Evolutionary conservation across 1,140 invertebrate species (phyloP).

Genomic region (Rhagoletis pomonella): DNA sequence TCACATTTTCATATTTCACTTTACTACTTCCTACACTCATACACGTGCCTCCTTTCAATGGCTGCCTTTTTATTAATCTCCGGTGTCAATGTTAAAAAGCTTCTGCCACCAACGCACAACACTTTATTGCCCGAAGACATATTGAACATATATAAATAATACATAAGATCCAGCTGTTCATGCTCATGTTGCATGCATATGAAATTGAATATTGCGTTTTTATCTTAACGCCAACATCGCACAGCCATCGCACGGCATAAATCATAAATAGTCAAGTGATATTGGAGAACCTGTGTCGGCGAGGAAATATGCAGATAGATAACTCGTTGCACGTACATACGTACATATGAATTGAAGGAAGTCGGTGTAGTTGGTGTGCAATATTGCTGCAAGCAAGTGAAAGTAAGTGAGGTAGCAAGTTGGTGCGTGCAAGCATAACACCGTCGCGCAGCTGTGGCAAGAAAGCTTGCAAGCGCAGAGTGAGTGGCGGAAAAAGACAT

Average conservation of each 20-base stretch:
- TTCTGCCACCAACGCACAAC: neutral
- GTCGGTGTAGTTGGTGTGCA: neutral
- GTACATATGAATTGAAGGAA: neutral
- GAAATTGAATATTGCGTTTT: slow-evolving; percentile 6
- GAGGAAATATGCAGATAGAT: slow-evolving; percentile 28
- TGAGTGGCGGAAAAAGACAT: neutral
- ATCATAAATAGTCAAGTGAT: slow-evolving; percentile 32
- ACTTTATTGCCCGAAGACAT: neutral
- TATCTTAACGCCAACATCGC: neutral
- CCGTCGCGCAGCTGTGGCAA: neutral
- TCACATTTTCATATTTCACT: neutral
- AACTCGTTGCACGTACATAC: neutral
- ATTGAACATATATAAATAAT: neutral
- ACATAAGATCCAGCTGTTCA: neutral
- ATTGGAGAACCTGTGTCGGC: slow-evolving; percentile 4
- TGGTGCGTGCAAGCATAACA: neutral
- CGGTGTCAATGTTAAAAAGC: neutral
- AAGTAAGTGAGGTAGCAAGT: neutral
- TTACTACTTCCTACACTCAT: neutral
- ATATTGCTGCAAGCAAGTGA: slow-evolving; percentile 27
- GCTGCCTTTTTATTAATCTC: neutral
- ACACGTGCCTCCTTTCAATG: neutral
- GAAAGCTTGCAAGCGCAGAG: neutral
- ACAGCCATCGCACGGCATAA: slow-evolving; percentile 18
- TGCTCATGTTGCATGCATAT: neutral